A percentile compares a stretch with the other conserved stretches of the same genome.
Evolutionary conservation across 2,797 vertebrate genomes (phyloP).

Genomic region (Hippoglossus hippoglossus): DNA sequence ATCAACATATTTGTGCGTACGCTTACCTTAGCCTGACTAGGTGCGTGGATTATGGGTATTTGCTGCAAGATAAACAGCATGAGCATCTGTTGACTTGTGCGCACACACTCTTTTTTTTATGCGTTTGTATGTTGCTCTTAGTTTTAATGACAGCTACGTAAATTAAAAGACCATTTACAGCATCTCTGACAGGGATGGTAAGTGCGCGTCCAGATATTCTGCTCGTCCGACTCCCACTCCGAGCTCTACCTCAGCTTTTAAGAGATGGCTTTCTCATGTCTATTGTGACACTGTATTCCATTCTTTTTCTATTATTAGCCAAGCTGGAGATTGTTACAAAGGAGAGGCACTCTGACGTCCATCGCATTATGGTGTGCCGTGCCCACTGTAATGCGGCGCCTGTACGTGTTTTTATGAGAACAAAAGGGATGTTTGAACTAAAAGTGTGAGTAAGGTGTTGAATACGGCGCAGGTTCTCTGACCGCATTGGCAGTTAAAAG

Average conservation of each 20-base stretch:
- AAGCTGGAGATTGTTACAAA: constrained; percentile 37
- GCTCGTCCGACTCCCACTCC: constrained; percentile 30
- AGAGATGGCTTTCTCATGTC: constrained; percentile 74
- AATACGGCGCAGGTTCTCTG: constrained; percentile 2
- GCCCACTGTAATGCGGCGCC: constrained; percentile 8
- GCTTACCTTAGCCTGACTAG: constrained; percentile 21
- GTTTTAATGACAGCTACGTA: constrained; percentile 71
- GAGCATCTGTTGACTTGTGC: background rate
- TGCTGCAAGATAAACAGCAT: constrained; percentile 11
- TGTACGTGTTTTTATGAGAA: constrained; percentile 37
- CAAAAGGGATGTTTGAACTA: constrained; percentile 37
- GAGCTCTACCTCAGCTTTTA: constrained; percentile 58
- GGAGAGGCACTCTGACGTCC: constrained; percentile 13
- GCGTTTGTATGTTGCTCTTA: constrained; percentile 34
- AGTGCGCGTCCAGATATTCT: constrained; percentile 58
- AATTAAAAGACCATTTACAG: constrained; percentile 71
- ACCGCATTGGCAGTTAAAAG: constrained; percentile 5
- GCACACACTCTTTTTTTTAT: background rate
- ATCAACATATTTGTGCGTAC: constrained; percentile 34
- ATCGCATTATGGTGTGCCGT: constrained; percentile 28
- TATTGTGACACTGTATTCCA: constrained; percentile 42
- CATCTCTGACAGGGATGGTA: constrained; percentile 53
- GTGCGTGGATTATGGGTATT: constrained; percentile 32
- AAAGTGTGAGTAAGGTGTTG: background rate
- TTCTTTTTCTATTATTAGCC: constrained; percentile 64